Conservation (phyloP, 2,113 vertebrate species). For the Corythoichthys haematopterus region DNA sequence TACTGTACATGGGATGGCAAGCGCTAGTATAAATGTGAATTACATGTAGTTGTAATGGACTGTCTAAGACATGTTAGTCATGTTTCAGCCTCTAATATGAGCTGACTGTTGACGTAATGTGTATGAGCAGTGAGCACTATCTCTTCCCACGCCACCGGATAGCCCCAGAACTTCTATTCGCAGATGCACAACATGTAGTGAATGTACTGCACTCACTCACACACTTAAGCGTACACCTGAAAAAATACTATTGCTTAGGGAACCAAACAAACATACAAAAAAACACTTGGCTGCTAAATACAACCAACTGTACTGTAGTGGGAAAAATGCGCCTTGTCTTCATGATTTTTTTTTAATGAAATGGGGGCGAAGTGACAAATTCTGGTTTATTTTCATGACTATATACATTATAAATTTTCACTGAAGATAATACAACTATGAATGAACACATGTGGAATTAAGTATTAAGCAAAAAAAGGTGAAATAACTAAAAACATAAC, state of each 20-base stretch:
- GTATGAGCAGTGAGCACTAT: slow-evolving; percentile 43
- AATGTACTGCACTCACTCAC: slow-evolving; percentile 30
- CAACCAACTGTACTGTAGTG: too few relatives aligned
- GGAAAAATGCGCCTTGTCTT: too few relatives aligned
- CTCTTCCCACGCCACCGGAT: slow-evolving; percentile 56
- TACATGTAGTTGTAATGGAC: slow-evolving; percentile 30
- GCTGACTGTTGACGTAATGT: slow-evolving; percentile 64
- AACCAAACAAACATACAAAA: too few relatives aligned
- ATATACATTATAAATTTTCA: too few relatives aligned
- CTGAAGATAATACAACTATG: too few relatives aligned
- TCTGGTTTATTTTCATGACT: too few relatives aligned
- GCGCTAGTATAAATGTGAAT: not conserved
- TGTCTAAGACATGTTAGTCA: slow-evolving; percentile 56
- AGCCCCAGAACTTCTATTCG: slow-evolving; percentile 58
- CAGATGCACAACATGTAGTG: slow-evolving; percentile 53
- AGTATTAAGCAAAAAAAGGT: too few relatives aligned
- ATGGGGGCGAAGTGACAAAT: too few relatives aligned
- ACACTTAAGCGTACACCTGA: slow-evolving; percentile 12
- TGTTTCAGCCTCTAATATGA: slow-evolving; percentile 63
- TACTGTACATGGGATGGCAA: not conserved
- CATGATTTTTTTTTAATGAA: too few relatives aligned
- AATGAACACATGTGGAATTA: too few relatives aligned
- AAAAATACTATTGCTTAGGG: slow-evolving; percentile 3
- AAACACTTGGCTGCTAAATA: not conserved
- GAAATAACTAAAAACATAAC: too few relatives aligned